phyloP scores from a whole-genome alignment of 2,113 vertebrate genomes.

The Mystacornis crossleyi region DNA sequence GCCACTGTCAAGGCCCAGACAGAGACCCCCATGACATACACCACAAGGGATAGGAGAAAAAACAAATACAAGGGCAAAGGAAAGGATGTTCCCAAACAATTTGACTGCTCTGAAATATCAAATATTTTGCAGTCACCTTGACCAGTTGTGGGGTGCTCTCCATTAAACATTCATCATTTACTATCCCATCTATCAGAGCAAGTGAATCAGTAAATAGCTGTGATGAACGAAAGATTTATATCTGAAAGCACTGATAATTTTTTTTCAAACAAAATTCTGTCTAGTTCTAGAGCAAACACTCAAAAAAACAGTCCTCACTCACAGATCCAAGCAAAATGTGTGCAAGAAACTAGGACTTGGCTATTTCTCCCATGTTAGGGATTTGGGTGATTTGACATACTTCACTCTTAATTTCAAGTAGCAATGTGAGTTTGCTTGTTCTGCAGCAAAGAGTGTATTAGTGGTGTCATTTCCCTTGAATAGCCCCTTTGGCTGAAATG shows the following conservation, averaged over 20 bases:
- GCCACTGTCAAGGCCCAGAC: not conserved
- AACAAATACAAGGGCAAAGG: not conserved
- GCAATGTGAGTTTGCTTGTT: not conserved
- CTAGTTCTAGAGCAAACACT: not conserved
- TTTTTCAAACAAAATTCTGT: not conserved
- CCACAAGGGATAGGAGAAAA: not conserved
- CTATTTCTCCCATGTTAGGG: not conserved
- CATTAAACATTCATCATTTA: not conserved
- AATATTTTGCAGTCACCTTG: not conserved
- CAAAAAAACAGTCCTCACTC: not conserved
- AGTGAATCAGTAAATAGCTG: conserved; percentile 3
- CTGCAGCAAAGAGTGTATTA: not conserved
- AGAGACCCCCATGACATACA: not conserved
- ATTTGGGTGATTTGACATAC: not conserved
- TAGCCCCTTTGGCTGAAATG: not conserved
- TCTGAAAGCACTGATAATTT: not conserved
- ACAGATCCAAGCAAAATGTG: not conserved
- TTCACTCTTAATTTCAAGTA: not conserved
- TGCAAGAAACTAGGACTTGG: not conserved
- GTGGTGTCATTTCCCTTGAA: not conserved
- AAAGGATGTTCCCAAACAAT: not conserved
- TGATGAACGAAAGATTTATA: not conserved
- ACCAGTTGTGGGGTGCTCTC: not conserved
- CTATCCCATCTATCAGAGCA: not conserved
- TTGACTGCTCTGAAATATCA: not conserved